phyloP scores from a whole-genome alignment of 2,797 vertebrate genomes.

The Ciconia nigra region DNA sequence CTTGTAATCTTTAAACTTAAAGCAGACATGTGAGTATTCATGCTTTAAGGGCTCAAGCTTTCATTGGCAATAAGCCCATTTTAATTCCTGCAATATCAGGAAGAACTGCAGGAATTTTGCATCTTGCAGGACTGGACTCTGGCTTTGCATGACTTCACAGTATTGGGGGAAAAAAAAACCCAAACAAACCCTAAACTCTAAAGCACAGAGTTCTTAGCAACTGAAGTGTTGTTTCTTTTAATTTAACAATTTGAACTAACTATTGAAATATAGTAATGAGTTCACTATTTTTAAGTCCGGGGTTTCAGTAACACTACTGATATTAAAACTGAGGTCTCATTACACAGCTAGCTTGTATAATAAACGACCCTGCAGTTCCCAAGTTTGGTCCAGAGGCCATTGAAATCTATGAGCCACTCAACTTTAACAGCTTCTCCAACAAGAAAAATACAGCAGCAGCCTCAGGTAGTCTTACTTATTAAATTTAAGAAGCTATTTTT shows the following conservation, averaged over 20 bases:
- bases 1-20: slow-evolving; percentile 32
- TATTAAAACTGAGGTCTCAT: neutral
- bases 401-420: neutral
- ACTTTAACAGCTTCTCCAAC: neutral
- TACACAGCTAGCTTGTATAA: neutral
- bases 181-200: neutral
- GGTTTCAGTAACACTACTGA: neutral
- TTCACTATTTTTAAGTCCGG: neutral
- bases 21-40: neutral
- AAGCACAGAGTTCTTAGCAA: neutral
- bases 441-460: neutral
- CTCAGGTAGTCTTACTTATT: neutral
- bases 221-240: neutral
- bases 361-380: neutral
- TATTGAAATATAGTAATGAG: neutral
- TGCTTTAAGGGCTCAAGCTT: neutral
- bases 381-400: slow-evolving; percentile 25
- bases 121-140: neutral
- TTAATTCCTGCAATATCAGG: neutral
- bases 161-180: neutral
- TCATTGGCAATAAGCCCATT: neutral
- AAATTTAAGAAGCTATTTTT: neutral
- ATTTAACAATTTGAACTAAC: neutral
- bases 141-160: neutral
- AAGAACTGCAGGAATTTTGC: neutral